Percentiles rank a stretch among this genome's conserved stretches.
Evolutionary conservation across 2,113 vertebrate genomes (phyloP).

Genomic region (Pteronura brasiliensis): DNA sequence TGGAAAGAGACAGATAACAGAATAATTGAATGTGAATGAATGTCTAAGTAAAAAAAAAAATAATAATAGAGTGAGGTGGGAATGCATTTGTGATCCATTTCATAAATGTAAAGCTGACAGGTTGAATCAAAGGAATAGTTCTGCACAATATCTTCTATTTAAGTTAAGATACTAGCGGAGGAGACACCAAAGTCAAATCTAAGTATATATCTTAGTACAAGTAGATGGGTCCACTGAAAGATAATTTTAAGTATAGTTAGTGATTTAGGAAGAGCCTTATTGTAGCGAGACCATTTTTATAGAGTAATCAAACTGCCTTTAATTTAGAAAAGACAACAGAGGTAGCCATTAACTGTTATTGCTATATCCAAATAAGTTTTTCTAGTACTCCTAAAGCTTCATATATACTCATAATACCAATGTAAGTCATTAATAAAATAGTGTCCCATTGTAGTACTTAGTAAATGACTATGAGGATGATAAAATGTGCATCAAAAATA

Average conservation of each 20-base stretch:
- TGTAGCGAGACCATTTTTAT: not conserved
- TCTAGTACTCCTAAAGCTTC: not conserved
- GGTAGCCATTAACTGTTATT: not conserved
- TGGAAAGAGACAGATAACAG: constrained; percentile 24
- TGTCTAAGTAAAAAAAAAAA: not conserved
- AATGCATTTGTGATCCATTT: constrained; percentile 32
- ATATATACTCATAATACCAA: not conserved
- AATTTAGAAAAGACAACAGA: not conserved
- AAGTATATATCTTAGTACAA: not conserved
- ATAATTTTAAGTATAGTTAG: not conserved
- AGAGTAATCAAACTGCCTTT: not conserved
- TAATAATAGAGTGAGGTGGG: not conserved
- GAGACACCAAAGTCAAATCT: constrained; percentile 32
- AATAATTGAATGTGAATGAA: constrained; percentile 44
- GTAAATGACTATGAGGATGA: not conserved
- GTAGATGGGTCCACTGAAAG: not conserved
- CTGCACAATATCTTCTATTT: fast-evolving
- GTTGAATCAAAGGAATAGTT: not conserved
- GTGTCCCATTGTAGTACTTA: not conserved
- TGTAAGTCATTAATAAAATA: not conserved
- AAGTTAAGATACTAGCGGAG: not conserved
- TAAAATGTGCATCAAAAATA: not conserved
- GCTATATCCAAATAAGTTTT: not conserved
- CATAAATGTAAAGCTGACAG: constrained; percentile 40
- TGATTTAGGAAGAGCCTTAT: not conserved